Base-by-base conservation (phyloP, 2,113 vertebrate genomes). In the Tringa solitaria region DNA sequence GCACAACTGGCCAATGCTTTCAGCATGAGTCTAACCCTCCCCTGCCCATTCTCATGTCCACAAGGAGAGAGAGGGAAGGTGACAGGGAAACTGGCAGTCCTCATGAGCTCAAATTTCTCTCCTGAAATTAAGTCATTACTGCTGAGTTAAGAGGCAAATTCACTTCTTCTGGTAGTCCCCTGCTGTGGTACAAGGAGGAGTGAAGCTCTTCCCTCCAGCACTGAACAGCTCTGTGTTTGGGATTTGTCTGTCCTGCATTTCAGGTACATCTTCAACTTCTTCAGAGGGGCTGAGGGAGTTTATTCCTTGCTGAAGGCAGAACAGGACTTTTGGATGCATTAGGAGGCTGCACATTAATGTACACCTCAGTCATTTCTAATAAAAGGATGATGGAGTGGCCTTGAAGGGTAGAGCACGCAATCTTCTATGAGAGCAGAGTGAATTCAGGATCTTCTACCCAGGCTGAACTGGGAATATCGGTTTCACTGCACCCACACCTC, bases 321-420 rank as follows among this genome's bases (percentile, higher is more conserved):
- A n/a, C 20, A 72, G 51, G 73, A 32, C 17, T 65, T 76, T 35
- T 18, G 69, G 73, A 33, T 3, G 9, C 21, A 13, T 8, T 10
- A 51, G 51, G 61, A 90, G 19, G 59, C n/a, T 56, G 33, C 27
- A 14, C 27, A 8, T 56, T 14, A 14, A 45, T 13, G 4, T 19
- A 28, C 33, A 37, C 12, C 13, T 51, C 2, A 3, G 4, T 26
- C 3, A 26, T 54, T 60, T 41, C 60, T 54, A 18, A 32, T 8
- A 23, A 32, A 50, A 37, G 6, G 28, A 26, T 0, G 1, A n/a
- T 5, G 59, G 68, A 39, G 43, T 9, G 33, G 6, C 60, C 0
- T 0, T 68, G 32, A n/a, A 30, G 35, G 27, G 6, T 9, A 64
- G 53, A 57, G 35, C 23, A 51, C 3, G 4, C 2, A 0, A 4